A percentile compares a stretch with the other conserved stretches of the same genome.
phyloP scores from a whole-genome alignment of 37 sponge, comb jelly and placozoan species.

The Cladorhizidae sp. region DNA sequence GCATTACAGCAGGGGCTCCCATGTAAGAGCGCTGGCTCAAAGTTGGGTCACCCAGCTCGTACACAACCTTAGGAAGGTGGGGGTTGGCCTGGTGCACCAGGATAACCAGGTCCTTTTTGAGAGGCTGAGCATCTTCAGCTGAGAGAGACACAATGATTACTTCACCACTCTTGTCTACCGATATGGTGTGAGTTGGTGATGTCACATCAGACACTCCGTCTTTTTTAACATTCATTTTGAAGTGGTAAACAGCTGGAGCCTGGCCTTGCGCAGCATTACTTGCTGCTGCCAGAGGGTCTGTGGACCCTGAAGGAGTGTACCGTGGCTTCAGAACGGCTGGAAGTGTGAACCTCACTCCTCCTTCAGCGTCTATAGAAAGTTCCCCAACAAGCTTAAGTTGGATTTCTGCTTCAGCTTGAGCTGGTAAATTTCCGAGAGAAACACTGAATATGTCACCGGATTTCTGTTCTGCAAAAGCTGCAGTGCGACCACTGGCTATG shows the following conservation, averaged over 20 bases:
- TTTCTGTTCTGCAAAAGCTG: constrained; percentile 72
- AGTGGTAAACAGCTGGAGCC: constrained; percentile 38
- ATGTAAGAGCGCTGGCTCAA: constrained; percentile 31
- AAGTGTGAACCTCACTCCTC: constrained; percentile 51
- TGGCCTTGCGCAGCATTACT: background rate
- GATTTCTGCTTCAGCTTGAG: constrained; percentile 56
- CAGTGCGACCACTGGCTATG: constrained; percentile 70
- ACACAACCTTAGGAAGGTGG: constrained; percentile 50
- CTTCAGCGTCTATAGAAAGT: constrained; percentile 60
- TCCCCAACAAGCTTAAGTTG: constrained; percentile 62
- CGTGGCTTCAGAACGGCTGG: constrained; percentile 62
- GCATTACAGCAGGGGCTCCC: constrained; percentile 58
- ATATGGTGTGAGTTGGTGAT: constrained; percentile 64
- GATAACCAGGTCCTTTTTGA: constrained; percentile 63
- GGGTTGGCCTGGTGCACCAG: constrained; percentile 46
- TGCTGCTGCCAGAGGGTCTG: constrained; percentile 1
- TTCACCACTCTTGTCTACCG: background rate
- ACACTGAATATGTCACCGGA: constrained; percentile 79
- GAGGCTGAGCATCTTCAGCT: constrained; percentile 12
- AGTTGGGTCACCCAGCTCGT: constrained; percentile 30
- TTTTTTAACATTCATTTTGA: constrained; percentile 17
- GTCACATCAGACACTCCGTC: constrained; percentile 27
- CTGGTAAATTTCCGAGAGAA: constrained; percentile 78
- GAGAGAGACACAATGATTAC: background rate
- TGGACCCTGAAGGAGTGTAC: constrained; percentile 43